These are phyloP conservation scores for Scaptomyza hsui DNA, from an alignment of 1,140 invertebrate species.

Conservation along the genomic window DNA sequence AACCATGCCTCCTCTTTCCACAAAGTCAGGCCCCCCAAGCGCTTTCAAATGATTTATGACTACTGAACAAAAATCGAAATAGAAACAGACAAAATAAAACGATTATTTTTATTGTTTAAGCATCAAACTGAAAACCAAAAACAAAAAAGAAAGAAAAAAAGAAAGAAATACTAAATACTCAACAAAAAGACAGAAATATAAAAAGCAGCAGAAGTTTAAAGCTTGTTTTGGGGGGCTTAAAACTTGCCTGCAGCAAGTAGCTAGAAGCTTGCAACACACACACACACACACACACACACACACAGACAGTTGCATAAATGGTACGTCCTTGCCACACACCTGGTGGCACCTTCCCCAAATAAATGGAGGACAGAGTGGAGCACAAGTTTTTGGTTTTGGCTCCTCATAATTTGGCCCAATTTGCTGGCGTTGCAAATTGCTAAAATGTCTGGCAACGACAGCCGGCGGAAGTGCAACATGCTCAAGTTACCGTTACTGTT, in stretches of 20 bases:
- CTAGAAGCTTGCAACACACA: not conserved
- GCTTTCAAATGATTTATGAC: constrained; percentile 47
- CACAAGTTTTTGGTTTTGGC: constrained; percentile 20
- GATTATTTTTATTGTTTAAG: constrained; percentile 49
- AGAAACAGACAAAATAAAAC: constrained; percentile 32
- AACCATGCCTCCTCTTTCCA: not conserved
- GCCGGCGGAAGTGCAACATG: constrained; percentile 78
- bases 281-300: not conserved
- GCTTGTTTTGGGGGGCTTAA: not conserved
- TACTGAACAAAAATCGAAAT: constrained; percentile 25
- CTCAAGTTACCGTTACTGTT: constrained; percentile 60
- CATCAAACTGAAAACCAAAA: constrained; percentile 18
- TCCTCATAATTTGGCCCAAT: constrained; percentile 76
- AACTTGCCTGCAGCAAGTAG: not conserved
- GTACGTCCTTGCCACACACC: constrained; percentile 24
- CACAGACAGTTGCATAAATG: no score
- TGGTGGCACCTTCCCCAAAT: not conserved
- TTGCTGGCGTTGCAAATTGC: constrained; percentile 81
- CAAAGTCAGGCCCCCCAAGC: not conserved
- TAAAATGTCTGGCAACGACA: constrained; percentile 73
- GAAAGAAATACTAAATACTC: not conserved
- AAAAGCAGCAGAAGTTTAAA: no score
- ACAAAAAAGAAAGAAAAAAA: not conserved
- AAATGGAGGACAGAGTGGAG: not conserved
- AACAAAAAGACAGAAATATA: no score